Evolutionary conservation across 2,888 invertebrate species (phyloP).

Genomic region (Eremobia ochroleuca): DNA sequence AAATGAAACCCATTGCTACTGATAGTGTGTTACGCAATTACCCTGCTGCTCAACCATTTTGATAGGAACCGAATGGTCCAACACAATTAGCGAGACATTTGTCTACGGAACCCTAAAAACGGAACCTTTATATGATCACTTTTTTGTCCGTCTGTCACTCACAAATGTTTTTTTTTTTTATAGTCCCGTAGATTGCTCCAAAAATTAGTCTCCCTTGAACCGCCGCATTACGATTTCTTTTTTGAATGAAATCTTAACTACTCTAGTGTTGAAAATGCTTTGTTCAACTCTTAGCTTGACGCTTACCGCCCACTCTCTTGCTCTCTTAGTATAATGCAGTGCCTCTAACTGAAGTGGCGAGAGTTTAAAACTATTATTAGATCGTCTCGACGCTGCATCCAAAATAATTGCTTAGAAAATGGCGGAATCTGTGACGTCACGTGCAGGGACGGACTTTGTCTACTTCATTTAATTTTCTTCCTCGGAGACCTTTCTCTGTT

Average conservation of each 20-base stretch:
- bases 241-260: neutral
- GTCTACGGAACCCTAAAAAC: too few relatives aligned
- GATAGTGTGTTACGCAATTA: too few relatives aligned
- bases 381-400: conserved; percentile 55
- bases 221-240: neutral
- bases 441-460: conserved; percentile 49
- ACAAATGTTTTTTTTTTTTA: neutral
- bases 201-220: neutral
- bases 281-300: conserved; percentile 18
- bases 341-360: conserved; percentile 35
- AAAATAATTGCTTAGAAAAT: conserved; percentile 68
- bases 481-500: neutral
- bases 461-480: neutral
- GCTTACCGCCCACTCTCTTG: conserved; percentile 36
- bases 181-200: neutral
- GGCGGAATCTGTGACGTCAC: conserved; percentile 40
- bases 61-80: too few relatives aligned
- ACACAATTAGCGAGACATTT: too few relatives aligned
- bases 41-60: too few relatives aligned
- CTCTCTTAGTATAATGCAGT: conserved; percentile 24
- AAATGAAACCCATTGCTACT: too few relatives aligned
- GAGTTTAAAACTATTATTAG: conserved; percentile 60
- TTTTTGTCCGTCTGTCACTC: neutral
- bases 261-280: conserved; percentile 17
- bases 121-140: neutral